Evolutionary conservation across 2,113 vertebrate species (phyloP).

Genomic region (Odobenus rosmarus): DNA sequence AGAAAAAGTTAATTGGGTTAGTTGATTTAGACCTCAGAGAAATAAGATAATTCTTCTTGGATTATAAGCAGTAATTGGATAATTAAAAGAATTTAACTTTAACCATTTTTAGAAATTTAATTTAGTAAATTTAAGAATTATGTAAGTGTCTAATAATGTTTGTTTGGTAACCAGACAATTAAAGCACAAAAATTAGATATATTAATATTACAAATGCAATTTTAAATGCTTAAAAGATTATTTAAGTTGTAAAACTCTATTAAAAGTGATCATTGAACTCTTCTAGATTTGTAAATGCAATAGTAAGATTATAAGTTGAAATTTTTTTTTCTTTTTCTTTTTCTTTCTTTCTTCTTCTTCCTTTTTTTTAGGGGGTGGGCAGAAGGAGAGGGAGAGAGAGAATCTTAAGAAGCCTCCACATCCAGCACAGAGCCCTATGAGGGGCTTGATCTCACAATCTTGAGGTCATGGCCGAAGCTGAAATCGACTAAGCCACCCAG

Average conservation of each 20-base stretch:
- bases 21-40: slow-evolving; percentile 54
- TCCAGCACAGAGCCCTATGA: neutral
- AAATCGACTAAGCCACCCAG: neutral
- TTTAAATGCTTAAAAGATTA: slow-evolving; percentile 40
- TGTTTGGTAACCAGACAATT: neutral
- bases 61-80: slow-evolving; percentile 42
- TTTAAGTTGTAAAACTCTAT: neutral
- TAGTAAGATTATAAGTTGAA: slow-evolving; percentile 10
- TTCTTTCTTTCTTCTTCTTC: neutral
- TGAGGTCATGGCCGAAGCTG: neutral
- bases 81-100: slow-evolving; percentile 23
- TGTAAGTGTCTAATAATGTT: neutral
- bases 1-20: slow-evolving; percentile 4
- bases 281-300: neutral
- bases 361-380: neutral
- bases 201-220: slow-evolving; percentile 7
- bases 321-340: neutral
- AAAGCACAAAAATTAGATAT: slow-evolving; percentile 30
- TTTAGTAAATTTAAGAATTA: slow-evolving; percentile 26
- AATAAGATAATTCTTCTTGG: slow-evolving; percentile 34
- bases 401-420: neutral
- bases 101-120: slow-evolving; percentile 37
- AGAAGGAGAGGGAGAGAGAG: neutral
- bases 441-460: neutral
- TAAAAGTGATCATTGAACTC: neutral